Conservation (phyloP, 2,113 vertebrate genomes). For the Myotis lucifugus region DNA sequence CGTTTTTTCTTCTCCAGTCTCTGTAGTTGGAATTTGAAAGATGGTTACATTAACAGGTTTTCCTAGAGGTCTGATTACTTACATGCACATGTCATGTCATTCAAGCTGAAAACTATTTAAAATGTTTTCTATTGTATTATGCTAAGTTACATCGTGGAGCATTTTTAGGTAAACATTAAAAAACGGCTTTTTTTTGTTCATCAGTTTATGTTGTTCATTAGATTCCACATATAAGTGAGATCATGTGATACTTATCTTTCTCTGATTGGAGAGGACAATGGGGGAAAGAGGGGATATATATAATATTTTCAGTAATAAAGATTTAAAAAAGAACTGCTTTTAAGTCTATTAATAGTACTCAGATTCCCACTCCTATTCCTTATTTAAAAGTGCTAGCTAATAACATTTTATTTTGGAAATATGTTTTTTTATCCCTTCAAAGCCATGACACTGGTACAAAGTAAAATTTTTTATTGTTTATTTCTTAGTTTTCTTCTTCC, state of each 20-base stretch:
- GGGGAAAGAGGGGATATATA: too few relatives aligned
- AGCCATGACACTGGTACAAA: not conserved
- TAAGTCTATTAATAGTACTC: not conserved
- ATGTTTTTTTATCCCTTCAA: not conserved
- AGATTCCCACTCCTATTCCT: not conserved
- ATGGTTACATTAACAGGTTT: not conserved
- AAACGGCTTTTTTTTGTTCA: not conserved
- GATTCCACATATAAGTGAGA: too few relatives aligned
- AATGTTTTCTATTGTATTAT: not conserved
- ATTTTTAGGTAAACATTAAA: not conserved
- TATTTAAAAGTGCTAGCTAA: not conserved
- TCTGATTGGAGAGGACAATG: too few relatives aligned
- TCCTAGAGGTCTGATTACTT: not conserved
- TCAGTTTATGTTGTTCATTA: too few relatives aligned
- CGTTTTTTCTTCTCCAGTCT: not conserved
- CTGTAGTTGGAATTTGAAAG: not conserved
- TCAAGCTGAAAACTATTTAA: not conserved
- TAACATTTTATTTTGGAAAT: conserved; percentile 2
- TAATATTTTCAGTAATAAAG: not conserved
- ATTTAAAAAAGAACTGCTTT: not conserved
- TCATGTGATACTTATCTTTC: too few relatives aligned
- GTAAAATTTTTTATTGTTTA: conserved; percentile 1
- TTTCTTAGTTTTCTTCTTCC: not conserved
- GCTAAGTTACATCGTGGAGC: not conserved
- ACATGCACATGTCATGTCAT: not conserved